A percentile compares a stretch with the other conserved stretches of the same genome.
Evolutionary conservation across 2,888 invertebrate species (phyloP).

Genomic region (Andrena praecox): DNA sequence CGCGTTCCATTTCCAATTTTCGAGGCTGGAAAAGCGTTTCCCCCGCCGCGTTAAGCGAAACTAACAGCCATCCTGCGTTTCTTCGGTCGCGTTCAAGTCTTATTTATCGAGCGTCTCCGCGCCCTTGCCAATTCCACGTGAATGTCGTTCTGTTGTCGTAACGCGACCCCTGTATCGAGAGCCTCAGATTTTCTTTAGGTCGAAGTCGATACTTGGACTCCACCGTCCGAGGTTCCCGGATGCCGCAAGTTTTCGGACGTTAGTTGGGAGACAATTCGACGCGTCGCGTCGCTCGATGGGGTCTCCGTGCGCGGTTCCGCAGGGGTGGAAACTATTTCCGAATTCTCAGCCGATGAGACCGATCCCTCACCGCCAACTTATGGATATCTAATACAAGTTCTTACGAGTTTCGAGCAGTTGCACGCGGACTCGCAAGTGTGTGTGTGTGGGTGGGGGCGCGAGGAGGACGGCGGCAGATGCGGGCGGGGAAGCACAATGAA

Average conservation of each 20-base stretch:
- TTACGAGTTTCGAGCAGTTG: conserved; percentile 74
- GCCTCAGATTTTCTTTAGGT: background rate
- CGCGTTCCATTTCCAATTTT: conserved; percentile 56
- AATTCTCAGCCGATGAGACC: conserved; percentile 73
- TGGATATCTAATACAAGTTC: conserved; percentile 78
- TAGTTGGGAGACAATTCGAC: conserved; percentile 1
- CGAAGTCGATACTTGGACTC: background rate
- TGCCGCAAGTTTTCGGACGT: background rate
- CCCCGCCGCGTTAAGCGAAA: conserved; percentile 14
- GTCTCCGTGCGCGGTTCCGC: background rate
- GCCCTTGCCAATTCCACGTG: background rate
- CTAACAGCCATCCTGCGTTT: conserved; percentile 38
- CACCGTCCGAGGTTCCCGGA: background rate
- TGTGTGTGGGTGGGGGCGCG: background rate
- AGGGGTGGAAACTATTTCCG: conserved; percentile 73
- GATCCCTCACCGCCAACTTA: conserved; percentile 79
- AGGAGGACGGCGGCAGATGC: conserved; percentile 44
- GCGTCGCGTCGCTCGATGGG: background rate
- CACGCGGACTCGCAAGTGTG: background rate
- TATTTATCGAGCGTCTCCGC: conserved; percentile 34
- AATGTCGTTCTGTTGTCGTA: background rate
- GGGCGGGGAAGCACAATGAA: conserved; percentile 74
- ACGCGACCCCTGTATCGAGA: background rate
- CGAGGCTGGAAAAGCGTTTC: background rate
- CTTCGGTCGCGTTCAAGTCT: background rate